These are phyloP conservation scores for Spisula subtruncata DNA, from an alignment of 2,888 invertebrate species.

Conservation along the genomic window DNA sequence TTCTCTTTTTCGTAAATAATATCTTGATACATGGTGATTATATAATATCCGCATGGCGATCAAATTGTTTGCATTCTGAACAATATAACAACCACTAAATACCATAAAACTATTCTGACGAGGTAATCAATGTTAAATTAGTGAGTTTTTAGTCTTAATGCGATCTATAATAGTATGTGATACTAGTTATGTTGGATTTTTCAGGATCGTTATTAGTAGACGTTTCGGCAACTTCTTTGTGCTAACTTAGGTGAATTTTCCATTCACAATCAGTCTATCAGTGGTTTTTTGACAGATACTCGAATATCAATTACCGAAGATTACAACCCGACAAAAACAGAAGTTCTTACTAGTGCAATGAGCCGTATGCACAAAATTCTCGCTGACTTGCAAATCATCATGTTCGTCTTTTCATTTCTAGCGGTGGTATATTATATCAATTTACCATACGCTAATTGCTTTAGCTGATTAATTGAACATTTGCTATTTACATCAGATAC, in stretches of 20 bases:
- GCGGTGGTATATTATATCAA: not conserved
- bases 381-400: constrained; percentile 10
- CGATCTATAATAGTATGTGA: too few relatives aligned
- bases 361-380: not conserved
- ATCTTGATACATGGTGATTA: not conserved
- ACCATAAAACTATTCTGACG: not conserved
- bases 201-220: too few relatives aligned
- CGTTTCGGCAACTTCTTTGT: not conserved
- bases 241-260: not conserved
- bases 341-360: not conserved
- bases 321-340: not conserved
- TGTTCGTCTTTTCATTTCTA: not conserved
- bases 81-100: not conserved
- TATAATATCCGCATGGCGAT: not conserved
- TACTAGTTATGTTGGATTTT: too few relatives aligned
- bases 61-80: not conserved
- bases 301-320: not conserved
- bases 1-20: not conserved
- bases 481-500: constrained; percentile 10
- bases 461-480: constrained; percentile 18
- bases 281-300: not conserved
- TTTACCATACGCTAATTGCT: constrained; percentile 4
- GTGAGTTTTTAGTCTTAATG: too few relatives aligned
- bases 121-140: too few relatives aligned
- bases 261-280: constrained; percentile 1